These are phyloP conservation scores for Mactromeris polynyma DNA, from an alignment of 2,888 invertebrate genomes.

Conservation along the genomic window DNA sequence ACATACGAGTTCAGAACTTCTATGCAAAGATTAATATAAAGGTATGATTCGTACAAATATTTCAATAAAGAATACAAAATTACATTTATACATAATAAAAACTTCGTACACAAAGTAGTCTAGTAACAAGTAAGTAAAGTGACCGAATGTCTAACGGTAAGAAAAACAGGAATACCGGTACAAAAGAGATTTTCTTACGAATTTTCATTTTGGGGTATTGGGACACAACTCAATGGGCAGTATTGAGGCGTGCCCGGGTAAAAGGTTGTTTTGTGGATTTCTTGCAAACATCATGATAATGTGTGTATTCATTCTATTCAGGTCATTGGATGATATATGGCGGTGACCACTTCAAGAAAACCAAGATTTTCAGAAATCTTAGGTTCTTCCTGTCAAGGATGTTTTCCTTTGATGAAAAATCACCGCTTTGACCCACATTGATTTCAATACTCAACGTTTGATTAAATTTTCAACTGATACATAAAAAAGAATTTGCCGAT, in stretches of 20 bases:
- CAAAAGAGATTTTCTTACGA: too few relatives aligned
- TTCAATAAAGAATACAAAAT: too few relatives aligned
- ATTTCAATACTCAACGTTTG: slow-evolving; percentile 27
- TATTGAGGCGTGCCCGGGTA: not conserved
- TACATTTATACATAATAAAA: too few relatives aligned
- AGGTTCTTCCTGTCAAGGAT: slow-evolving; percentile 1
- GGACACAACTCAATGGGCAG: too few relatives aligned
- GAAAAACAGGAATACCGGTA: too few relatives aligned
- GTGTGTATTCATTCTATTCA: not conserved
- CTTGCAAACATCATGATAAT: not conserved
- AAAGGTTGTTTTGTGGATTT: not conserved
- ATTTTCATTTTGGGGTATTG: too few relatives aligned
- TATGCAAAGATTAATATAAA: too few relatives aligned
- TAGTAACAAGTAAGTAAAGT: too few relatives aligned
- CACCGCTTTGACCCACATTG: not conserved
- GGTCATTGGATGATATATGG: not conserved
- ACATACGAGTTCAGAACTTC: too few relatives aligned
- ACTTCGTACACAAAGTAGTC: too few relatives aligned
- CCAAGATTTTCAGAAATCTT: not conserved
- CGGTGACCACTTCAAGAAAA: not conserved
- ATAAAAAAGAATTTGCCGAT: slow-evolving; percentile 49
- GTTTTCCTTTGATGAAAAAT: not conserved
- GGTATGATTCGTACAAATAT: too few relatives aligned
- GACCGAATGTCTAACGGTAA: too few relatives aligned
- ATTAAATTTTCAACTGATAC: slow-evolving; percentile 37